phyloP scores from a whole-genome alignment of 2,113 vertebrate genomes.

The Sialia sialis region DNA sequence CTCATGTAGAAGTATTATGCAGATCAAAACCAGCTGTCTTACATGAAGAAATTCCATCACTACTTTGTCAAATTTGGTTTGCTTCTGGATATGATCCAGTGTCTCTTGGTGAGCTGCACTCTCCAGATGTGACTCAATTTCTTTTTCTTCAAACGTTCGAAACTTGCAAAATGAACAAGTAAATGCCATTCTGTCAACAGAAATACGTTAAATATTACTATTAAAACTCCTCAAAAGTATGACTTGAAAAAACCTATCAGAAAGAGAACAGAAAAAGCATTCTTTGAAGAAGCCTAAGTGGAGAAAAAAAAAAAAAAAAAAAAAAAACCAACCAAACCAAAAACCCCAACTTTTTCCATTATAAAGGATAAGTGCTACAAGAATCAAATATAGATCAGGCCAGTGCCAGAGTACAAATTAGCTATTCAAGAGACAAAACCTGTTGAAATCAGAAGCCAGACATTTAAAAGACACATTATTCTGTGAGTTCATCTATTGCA shows the following conservation, averaged over 20 bases:
- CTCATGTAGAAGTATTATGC: background rate
- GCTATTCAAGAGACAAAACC: background rate
- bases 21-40: conserved; percentile 27
- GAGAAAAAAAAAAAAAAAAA: background rate
- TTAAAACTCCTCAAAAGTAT: background rate
- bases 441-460: background rate
- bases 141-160: conserved; percentile 85
- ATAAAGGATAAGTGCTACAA: background rate
- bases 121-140: conserved; percentile 84
- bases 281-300: background rate
- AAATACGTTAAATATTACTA: background rate
- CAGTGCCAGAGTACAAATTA: background rate
- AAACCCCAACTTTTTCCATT: background rate
- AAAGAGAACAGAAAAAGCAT: background rate
- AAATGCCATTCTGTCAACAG: conserved; percentile 77
- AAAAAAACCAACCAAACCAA: background rate
- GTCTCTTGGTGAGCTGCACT: conserved; percentile 83
- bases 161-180: conserved; percentile 89
- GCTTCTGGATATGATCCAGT: conserved; percentile 84
- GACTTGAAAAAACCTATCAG: background rate
- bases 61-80: conserved; percentile 87
- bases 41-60: conserved; percentile 87
- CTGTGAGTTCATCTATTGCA: background rate
- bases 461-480: background rate
- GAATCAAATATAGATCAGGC: background rate